phyloP scores from a whole-genome alignment of 2,113 vertebrate genomes.

The Numenius arquata region DNA sequence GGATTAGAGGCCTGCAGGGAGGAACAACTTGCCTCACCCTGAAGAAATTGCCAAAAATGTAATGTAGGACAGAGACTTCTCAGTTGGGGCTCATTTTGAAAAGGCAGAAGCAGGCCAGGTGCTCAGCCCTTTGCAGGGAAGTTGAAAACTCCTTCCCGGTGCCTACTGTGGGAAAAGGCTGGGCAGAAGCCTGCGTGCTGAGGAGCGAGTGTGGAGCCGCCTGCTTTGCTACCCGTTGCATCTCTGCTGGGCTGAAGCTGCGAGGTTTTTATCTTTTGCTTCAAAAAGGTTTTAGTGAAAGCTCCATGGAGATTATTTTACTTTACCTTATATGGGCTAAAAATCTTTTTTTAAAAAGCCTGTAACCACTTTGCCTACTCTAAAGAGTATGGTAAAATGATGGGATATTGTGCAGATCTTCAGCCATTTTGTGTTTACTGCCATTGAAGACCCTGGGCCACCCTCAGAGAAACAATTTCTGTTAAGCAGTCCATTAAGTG shows the following conservation, averaged over 20 bases:
- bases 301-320: not conserved
- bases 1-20: constrained; percentile 7
- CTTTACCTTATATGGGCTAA: not conserved
- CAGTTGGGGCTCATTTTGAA: not conserved
- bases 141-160: not conserved
- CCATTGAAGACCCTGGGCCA: not conserved
- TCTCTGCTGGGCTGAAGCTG: not conserved
- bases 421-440: not conserved
- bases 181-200: accelerated
- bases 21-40: not conserved
- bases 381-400: not conserved
- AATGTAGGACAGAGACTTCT: not conserved
- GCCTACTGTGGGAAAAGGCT: not conserved
- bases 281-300: not conserved
- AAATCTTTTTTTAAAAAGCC: not conserved
- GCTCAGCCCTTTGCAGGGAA: not conserved
- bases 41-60: constrained; percentile 13
- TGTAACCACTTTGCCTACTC: not conserved
- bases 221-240: not conserved
- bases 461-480: not conserved
- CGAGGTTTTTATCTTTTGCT: not conserved
- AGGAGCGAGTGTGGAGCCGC: not conserved
- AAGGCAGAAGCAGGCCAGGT: not conserved
- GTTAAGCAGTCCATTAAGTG: constrained; percentile 23
- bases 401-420: not conserved